phyloP scores from a whole-genome alignment of 1,140 invertebrate genomes.

The Trichonephila inaurata region DNA sequence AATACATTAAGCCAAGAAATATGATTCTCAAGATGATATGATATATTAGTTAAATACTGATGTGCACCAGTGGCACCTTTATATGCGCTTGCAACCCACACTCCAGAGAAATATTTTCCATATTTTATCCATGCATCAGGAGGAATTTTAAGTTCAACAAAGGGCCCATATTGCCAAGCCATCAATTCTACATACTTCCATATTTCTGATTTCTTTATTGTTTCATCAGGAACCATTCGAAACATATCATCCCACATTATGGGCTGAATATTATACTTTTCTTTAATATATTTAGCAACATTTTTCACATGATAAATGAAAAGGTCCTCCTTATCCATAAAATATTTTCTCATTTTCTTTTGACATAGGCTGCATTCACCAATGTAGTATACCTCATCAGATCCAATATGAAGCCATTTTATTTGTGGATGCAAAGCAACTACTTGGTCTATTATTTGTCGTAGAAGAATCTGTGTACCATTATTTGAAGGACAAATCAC shows the following conservation, averaged over 20 bases:
- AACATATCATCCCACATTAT: constrained; percentile 86
- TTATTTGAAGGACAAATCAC: constrained; percentile 82
- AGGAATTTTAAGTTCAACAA: constrained; percentile 78
- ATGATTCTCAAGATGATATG: constrained; percentile 82
- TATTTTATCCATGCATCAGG: constrained; percentile 82
- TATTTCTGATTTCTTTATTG: constrained; percentile 79
- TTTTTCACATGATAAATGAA: constrained; percentile 82
- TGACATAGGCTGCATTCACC: constrained; percentile 82
- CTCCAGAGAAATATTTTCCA: constrained; percentile 82
- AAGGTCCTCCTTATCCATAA: constrained; percentile 82
- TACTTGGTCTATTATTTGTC: constrained; percentile 84
- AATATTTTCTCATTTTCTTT: constrained; percentile 80
- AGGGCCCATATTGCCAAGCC: constrained; percentile 76
- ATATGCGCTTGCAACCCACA: constrained; percentile 85
- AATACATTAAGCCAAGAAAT: constrained; percentile 80
- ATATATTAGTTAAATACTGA: constrained; percentile 81
- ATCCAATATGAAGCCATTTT: constrained; percentile 82
- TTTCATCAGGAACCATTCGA: constrained; percentile 79
- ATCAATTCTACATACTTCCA: constrained; percentile 79
- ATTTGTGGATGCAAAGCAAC: constrained; percentile 80
- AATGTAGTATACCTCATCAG: constrained; percentile 82
- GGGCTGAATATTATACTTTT: constrained; percentile 83
- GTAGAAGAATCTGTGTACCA: constrained; percentile 82
- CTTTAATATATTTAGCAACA: constrained; percentile 81
- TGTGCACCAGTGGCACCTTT: constrained; percentile 83